Conservation (phyloP, 1,140 invertebrate genomes). For the Listronotus oregonensis region DNA sequence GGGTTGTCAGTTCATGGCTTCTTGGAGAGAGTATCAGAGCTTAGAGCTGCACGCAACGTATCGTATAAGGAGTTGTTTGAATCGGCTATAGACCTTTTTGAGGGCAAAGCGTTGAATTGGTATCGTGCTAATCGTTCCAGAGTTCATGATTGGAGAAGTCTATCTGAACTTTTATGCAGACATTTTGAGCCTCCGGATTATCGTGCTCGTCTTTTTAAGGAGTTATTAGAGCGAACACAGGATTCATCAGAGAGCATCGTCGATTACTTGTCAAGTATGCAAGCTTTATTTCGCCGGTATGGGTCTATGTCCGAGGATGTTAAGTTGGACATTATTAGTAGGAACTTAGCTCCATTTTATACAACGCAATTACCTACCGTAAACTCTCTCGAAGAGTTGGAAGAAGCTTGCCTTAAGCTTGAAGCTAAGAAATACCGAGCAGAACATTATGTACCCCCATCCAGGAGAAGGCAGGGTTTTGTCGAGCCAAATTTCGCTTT, state of each 20-base stretch:
- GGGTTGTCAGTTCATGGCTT: no score
- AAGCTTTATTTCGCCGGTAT: constrained; percentile 44
- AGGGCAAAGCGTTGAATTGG: constrained; percentile 47
- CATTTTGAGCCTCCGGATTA: constrained; percentile 48
- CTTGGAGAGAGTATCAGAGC: no score
- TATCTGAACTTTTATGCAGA: constrained; percentile 29
- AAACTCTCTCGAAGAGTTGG: neutral
- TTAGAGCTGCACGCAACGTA: constrained; percentile 9
- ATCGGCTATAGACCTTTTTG: constrained; percentile 46
- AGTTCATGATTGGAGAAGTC: constrained; percentile 38
- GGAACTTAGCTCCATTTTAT: neutral
- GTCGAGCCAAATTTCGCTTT: constrained; percentile 20
- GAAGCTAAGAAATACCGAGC: constrained; percentile 8
- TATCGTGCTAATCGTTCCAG: constrained; percentile 38
- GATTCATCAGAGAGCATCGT: constrained; percentile 43
- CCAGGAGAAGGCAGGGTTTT: neutral
- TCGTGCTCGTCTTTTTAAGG: constrained; percentile 43
- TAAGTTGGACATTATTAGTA: neutral
- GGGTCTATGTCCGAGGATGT: constrained; percentile 12
- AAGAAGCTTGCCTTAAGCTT: neutral
- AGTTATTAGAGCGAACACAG: constrained; percentile 36
- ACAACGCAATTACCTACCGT: neutral
- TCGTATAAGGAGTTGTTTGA: constrained; percentile 34
- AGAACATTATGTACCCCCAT: constrained; percentile 18
- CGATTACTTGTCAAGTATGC: constrained; percentile 48